Conservation (phyloP, 53 echinoderm and acorn worm genomes). For the Holothuria leucospilota region DNA sequence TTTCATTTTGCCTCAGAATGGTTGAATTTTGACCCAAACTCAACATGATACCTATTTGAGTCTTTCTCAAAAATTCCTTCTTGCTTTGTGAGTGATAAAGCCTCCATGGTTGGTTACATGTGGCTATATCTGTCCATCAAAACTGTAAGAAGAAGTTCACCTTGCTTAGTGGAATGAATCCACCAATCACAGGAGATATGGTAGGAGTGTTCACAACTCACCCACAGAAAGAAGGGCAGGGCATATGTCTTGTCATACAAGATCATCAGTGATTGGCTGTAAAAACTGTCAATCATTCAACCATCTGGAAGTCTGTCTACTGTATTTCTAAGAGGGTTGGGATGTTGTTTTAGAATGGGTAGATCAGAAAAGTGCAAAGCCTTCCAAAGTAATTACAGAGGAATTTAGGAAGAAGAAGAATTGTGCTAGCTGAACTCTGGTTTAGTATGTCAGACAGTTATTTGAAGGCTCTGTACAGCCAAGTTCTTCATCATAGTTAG, state of each 20-base stretch:
- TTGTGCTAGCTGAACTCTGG: conserved; percentile 24
- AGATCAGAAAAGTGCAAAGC: conserved; percentile 27
- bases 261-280: conserved; percentile 11
- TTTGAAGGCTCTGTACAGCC: neutral
- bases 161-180: neutral
- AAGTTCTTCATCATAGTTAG: too few relatives aligned
- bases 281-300: conserved; percentile 8
- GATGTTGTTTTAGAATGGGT: conserved; percentile 29
- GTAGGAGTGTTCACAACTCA: conserved; percentile 9
- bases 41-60: too few relatives aligned
- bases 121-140: too few relatives aligned
- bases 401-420: conserved; percentile 11
- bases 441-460: conserved; percentile 20
- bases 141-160: too few relatives aligned
- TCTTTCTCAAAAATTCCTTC: too few relatives aligned
- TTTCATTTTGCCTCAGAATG: too few relatives aligned
- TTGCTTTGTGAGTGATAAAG: too few relatives aligned
- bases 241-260: neutral
- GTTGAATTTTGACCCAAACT: too few relatives aligned
- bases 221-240: neutral
- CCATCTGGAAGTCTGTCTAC: neutral
- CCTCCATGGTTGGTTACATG: too few relatives aligned
- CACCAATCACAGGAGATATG: conserved; percentile 1
- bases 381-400: conserved; percentile 37
- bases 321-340: conserved; percentile 15